Evolutionary conservation across 2,797 vertebrate genomes (phyloP), one percentile per base, ranked within the genome.

Genomic region (Tapera naevia): DNA sequence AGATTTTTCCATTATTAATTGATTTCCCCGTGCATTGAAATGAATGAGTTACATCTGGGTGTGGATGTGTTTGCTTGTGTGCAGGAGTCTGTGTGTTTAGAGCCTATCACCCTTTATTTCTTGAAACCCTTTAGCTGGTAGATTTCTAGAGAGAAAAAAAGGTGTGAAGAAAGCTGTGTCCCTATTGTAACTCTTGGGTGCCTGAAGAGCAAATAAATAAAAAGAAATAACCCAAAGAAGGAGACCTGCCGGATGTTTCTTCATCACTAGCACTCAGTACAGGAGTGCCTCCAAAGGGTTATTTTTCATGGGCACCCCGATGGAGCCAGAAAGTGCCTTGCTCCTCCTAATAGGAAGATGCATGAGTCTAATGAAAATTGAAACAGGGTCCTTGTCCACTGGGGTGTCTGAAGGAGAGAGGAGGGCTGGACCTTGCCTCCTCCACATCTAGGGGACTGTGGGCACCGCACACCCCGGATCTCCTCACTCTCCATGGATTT

Each of bases 401-500:
- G 16, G 30, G 18, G 10, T 22, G 32, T 25, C 7, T 61, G 66
- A 39, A 73, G n/a, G n/a, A 50, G 27, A 22, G 24, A 66, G 58
- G 11, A 65, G 41, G 51, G 33, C n/a, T 54, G 81, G 35, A 16
- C 17, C n/a, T 27, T 27, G 5, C 6, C 7, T 48, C 27, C 13
- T 60, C 53, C 0, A 0, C 1, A 1, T 3, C 6, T 51, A 19
- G 35, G 35, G 22, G 13, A n/a, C n/a, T 22, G 41, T 23, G 48
- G 46, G 19, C 54, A 73, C 17, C 21, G 2, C 0, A 0, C 11
- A 16, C 32, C 27, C 51, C 5, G 25, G 13, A 33, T 39, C 35
- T 33, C 27, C 41, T 11, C 0, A 0, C 14, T 45, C 51, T 45
- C 19, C 3, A 1, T 0, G 0, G 16, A 7, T 65, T 92, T 83